Conservation (phyloP, 2,797 vertebrate species). For the Sebastes cheni region DNA sequence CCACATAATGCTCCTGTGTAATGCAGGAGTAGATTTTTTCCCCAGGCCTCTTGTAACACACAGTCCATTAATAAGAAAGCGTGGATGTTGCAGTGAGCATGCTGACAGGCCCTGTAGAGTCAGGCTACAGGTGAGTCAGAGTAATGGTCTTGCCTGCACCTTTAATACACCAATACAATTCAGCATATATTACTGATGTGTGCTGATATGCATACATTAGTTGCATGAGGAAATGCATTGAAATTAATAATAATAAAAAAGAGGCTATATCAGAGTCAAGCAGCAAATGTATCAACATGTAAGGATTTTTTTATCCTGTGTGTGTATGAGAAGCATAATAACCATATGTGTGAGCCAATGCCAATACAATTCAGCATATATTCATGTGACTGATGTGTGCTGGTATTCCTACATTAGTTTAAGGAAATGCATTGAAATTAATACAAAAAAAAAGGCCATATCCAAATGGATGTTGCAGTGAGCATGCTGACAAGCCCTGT, state of each 20-base stretch:
- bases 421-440: slow-evolving; percentile 24
- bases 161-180: neutral
- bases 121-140: slow-evolving; percentile 77
- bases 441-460: slow-evolving; percentile 21
- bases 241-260: slow-evolving; percentile 38
- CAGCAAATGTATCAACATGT: neutral
- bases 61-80: slow-evolving; percentile 13
- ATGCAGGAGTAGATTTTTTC: slow-evolving; percentile 1
- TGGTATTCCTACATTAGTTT: neutral
- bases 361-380: neutral
- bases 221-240: slow-evolving; percentile 1
- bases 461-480: neutral
- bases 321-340: neutral
- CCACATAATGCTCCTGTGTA: neutral
- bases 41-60: slow-evolving; percentile 4
- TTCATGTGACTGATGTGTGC: neutral
- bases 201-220: neutral
- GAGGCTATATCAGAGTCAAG: neutral
- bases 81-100: slow-evolving; percentile 22
- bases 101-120: slow-evolving; percentile 44
- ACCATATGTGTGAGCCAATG: neutral
- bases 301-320: neutral
- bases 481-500: too few relatives aligned
- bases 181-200: slow-evolving; percentile 1
- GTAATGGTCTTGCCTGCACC: neutral